Base-by-base conservation (phyloP, 2,888 invertebrate genomes). In the Slavum lentiscoides region DNA sequence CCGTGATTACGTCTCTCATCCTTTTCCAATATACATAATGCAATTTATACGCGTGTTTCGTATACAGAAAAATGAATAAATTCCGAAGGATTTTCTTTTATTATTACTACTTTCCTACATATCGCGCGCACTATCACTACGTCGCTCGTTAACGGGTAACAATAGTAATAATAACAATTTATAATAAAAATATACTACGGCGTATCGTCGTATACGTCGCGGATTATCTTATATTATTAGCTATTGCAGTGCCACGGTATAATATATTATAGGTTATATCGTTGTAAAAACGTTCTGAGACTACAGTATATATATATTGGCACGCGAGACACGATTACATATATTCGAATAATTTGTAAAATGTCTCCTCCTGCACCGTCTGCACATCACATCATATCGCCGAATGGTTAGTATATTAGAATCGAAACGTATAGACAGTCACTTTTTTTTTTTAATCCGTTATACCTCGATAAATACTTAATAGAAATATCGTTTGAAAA, bases 401-500 rank as follows among this genome's bases (percentile, higher is more conserved):
- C 15, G 21, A 21, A 67, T 21, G 17, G 5, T 6, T 53, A 8
- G 9, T 39, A 2, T 66, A 53, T 58, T 66, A 37, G 17, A 55
- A 66, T 66, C 55, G n/a, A 64, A 53, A 64, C 37, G 43, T 39
- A 13, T 5, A 4, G 3, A 64, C 19, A 19, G 3, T 13, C 13
- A 1, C 11, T 49, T 13, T 49, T 49, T 11, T 49, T 15, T 13
- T 15, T 15, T 74, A 39, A 74, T 66, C 39, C 53, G 58, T 37
- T 59, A 19, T 59, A 19, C 19, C 13, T 75, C 58, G 67, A 75
- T 43, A 67, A 59, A 59, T 23, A 30, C 23, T 43, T n/a, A n/a
- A n/a, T n/a, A 19, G 21, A 55, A 55, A 66, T 49, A 70, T 39
- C n/a, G 21, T 61, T 58, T 43, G 15, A 67, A 75, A 75, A 43